Percentiles rank a stretch among this genome's conserved stretches.
Conservation (phyloP, 1,140 invertebrate species). For the Pentalonia nigronervosa region DNA sequence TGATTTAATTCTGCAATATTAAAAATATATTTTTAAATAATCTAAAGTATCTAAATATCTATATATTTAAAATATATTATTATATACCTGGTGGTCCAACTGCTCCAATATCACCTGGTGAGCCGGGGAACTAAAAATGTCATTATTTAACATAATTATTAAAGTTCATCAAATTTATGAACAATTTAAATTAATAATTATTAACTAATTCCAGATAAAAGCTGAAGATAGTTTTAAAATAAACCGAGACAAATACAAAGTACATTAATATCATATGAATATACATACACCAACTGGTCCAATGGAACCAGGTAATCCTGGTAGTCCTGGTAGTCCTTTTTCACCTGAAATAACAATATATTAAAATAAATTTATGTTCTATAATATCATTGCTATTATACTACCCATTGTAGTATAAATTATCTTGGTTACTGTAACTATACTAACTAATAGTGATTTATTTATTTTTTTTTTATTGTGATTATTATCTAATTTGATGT, state of each 20-base stretch:
- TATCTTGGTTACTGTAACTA: too few relatives aligned
- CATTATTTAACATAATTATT: background rate
- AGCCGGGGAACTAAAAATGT: slow-evolving; percentile 64
- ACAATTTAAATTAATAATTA: background rate
- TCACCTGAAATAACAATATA: slow-evolving; percentile 61
- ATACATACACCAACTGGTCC: slow-evolving; percentile 62
- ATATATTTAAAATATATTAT: slow-evolving; percentile 60
- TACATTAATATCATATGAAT: background rate
- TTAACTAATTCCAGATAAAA: background rate
- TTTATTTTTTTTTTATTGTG: too few relatives aligned
- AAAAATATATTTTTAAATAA: too few relatives aligned
- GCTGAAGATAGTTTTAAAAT: background rate
- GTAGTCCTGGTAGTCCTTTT: slow-evolving; percentile 65
- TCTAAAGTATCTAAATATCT: too few relatives aligned
- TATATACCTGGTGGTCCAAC: slow-evolving; percentile 70
- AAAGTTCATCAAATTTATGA: background rate
- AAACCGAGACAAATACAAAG: background rate
- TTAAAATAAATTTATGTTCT: background rate
- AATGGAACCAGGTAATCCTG: slow-evolving; percentile 60
- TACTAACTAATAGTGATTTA: too few relatives aligned
- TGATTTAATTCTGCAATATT: background rate
- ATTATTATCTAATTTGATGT: too few relatives aligned
- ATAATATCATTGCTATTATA: too few relatives aligned
- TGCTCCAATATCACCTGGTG: slow-evolving; percentile 58
- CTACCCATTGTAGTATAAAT: too few relatives aligned